A percentile compares a stretch with the other conserved stretches of the same genome.
phyloP scores from a whole-genome alignment of 1,140 invertebrate species.

The Drosophila murphyi region DNA sequence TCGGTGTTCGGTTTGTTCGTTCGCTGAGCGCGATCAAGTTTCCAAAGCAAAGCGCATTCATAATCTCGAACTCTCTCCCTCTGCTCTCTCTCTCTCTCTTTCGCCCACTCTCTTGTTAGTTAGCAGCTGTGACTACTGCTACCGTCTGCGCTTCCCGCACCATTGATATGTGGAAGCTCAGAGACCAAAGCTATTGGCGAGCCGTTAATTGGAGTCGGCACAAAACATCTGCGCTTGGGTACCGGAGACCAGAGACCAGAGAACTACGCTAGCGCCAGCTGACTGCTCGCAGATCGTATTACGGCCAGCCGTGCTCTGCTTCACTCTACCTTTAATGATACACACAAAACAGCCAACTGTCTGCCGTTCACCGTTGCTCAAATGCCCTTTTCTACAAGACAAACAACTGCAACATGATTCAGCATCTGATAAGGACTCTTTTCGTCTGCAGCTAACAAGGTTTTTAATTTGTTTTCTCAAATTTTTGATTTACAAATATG shows the following conservation, averaged over 20 bases:
- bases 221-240: slow-evolving; percentile 68
- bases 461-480: background rate
- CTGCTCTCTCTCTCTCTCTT: slow-evolving; percentile 21
- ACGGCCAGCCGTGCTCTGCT: slow-evolving; percentile 25
- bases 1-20: slow-evolving; percentile 7
- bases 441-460: background rate
- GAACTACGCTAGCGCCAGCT: slow-evolving; percentile 68
- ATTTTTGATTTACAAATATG: background rate
- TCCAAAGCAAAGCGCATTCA: slow-evolving; percentile 35
- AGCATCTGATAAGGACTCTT: background rate
- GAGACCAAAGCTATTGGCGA: slow-evolving; percentile 43
- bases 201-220: slow-evolving; percentile 71
- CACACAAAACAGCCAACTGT: background rate
- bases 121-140: slow-evolving; percentile 31
- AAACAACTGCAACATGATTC: background rate
- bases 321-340: slow-evolving; percentile 15
- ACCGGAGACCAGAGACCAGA: slow-evolving; percentile 14
- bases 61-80: slow-evolving; percentile 5
- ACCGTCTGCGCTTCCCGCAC: slow-evolving; percentile 13
- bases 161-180: slow-evolving; percentile 53
- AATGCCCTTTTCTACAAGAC: slow-evolving; percentile 16
- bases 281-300: slow-evolving; percentile 69
- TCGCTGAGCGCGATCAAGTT: slow-evolving; percentile 68
- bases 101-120: slow-evolving; percentile 7
- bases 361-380: background rate